Evolutionary conservation across 2,113 vertebrate genomes (phyloP).

Genomic region (Eptesicus fuscus): DNA sequence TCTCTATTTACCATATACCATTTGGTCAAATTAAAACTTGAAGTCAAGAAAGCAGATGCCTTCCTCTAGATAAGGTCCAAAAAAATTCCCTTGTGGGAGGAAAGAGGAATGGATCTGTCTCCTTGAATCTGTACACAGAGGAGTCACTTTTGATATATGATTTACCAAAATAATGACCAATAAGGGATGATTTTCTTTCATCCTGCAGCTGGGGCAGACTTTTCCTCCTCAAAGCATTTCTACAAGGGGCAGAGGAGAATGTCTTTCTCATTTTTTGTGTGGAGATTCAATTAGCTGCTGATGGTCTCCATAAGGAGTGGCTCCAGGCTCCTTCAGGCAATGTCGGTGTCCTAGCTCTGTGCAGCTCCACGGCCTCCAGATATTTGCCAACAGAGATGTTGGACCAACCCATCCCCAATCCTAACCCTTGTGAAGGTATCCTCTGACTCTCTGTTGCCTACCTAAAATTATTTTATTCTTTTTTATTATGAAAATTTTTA

Average conservation of each 20-base stretch:
- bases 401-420: not conserved
- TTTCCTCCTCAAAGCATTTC: not conserved
- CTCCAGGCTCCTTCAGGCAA: not conserved
- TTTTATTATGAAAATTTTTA: not conserved
- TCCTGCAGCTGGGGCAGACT: not conserved
- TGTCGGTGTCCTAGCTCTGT: not conserved
- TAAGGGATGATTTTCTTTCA: not conserved
- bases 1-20: constrained; percentile 54
- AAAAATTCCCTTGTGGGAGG: not conserved
- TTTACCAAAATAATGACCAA: not conserved
- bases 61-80: constrained; percentile 62
- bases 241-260: not conserved
- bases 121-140: not conserved
- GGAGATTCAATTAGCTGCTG: not conserved
- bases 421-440: not conserved
- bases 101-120: not conserved
- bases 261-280: not conserved
- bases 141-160: not conserved
- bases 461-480: not conserved
- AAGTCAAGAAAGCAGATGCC: constrained; percentile 66
- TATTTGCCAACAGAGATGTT: not conserved
- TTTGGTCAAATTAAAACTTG: constrained; percentile 69
- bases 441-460: not conserved
- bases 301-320: not conserved
- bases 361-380: not conserved